Conservation (phyloP, 2,888 invertebrate genomes). For the Apodemia mormo region DNA sequence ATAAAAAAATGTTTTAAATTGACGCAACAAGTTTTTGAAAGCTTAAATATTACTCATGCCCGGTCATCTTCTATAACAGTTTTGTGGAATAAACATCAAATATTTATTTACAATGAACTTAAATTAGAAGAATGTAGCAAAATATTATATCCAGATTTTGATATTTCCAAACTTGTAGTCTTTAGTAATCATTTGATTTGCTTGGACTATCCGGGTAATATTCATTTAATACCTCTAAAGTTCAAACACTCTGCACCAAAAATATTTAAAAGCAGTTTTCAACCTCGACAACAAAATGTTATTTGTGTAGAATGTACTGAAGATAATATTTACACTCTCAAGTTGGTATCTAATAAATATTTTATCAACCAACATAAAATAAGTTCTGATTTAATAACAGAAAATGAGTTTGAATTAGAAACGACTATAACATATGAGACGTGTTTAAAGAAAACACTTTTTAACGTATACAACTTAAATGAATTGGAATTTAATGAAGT, state of each 20-base stretch:
- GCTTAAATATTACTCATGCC: constrained; percentile 53
- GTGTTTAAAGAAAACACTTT: background rate
- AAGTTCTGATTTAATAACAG: constrained; percentile 47
- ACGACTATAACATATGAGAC: background rate
- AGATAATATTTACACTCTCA: constrained; percentile 49
- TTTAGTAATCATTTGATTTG: constrained; percentile 55
- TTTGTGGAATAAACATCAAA: constrained; percentile 70
- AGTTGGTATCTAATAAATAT: constrained; percentile 45
- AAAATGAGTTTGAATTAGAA: constrained; percentile 24
- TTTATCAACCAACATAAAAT: constrained; percentile 51
- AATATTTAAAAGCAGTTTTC: constrained; percentile 45
- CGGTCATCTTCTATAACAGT: constrained; percentile 44
- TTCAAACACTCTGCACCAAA: constrained; percentile 55
- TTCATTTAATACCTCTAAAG: constrained; percentile 55
- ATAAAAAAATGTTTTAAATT: constrained; percentile 52
- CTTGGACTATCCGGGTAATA: constrained; percentile 52
- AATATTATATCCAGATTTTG: constrained; percentile 53
- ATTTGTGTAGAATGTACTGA: constrained; percentile 38
- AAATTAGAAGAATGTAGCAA: constrained; percentile 47
- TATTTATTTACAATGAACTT: constrained; percentile 57
- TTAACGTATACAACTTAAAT: constrained; percentile 1
- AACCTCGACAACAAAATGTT: constrained; percentile 46
- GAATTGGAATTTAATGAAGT: constrained; percentile 35
- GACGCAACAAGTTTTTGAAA: constrained; percentile 44
- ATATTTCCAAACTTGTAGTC: constrained; percentile 48